These are phyloP conservation scores for Muscicapa comitata DNA, from an alignment of 2,797 vertebrate genomes.

Conservation along the genomic window DNA sequence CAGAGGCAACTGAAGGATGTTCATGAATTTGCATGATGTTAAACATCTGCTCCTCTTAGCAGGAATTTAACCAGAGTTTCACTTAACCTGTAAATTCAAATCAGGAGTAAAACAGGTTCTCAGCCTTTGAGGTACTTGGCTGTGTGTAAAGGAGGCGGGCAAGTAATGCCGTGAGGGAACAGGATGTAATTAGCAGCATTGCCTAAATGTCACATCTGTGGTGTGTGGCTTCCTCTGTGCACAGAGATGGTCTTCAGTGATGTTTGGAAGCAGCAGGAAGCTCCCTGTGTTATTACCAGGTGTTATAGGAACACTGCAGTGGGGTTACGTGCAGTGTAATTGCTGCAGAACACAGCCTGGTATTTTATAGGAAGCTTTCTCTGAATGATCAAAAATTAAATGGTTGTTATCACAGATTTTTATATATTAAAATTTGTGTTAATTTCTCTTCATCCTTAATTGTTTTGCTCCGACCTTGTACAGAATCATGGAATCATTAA, in stretches of 20 bases:
- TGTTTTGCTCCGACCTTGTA: background rate
- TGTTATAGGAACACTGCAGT: background rate
- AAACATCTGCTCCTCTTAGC: conserved; percentile 70
- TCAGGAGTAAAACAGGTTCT: background rate
- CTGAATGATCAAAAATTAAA: background rate
- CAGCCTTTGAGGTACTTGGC: conserved; percentile 8
- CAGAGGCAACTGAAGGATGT: conserved; percentile 52
- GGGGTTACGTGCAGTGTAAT: background rate
- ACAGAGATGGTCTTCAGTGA: background rate
- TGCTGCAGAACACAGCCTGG: background rate
- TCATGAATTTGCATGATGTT: conserved; percentile 64
- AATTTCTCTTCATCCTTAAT: background rate
- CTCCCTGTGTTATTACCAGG: background rate
- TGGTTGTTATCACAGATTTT: background rate
- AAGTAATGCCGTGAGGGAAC: background rate
- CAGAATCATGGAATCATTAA: background rate
- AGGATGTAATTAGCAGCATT: background rate
- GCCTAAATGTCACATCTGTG: background rate
- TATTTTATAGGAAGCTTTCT: background rate
- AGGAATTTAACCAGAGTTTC: conserved; percentile 29
- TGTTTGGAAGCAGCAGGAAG: background rate
- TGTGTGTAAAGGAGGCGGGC: background rate
- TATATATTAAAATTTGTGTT: background rate
- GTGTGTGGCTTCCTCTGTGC: background rate
- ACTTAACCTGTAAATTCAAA: conserved; percentile 26